Conservation (phyloP, 2,888 invertebrate species). For the Norana najaformis region DNA sequence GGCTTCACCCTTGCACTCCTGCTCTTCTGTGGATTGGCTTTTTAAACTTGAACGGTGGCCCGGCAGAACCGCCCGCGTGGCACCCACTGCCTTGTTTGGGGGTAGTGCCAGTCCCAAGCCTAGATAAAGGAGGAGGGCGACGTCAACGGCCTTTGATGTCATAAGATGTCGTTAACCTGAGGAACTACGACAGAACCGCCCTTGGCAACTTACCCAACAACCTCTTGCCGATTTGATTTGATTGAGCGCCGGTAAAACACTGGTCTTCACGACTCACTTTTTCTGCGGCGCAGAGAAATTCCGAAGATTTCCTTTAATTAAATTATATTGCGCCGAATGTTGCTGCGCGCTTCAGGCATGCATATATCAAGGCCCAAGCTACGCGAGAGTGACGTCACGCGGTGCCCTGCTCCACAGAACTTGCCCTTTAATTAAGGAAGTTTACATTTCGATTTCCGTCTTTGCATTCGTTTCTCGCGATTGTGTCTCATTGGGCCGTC, state of each 20-base stretch:
- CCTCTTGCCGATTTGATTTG: no score
- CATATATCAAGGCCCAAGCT: neutral
- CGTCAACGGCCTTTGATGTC: no score
- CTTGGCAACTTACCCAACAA: no score
- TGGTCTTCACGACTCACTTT: neutral
- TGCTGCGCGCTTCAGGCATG: neutral
- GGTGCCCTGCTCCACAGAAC: neutral
- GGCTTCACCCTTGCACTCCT: no score
- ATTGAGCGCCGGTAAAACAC: neutral
- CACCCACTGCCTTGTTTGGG: no score
- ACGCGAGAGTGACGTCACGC: neutral
- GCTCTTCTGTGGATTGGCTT: no score
- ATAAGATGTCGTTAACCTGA: no score
- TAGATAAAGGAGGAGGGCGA: no score
- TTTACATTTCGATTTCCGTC: constrained; percentile 1
- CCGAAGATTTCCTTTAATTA: neutral
- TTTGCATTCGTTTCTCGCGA: neutral
- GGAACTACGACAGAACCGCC: no score
- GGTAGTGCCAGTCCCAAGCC: no score
- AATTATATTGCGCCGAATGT: neutral
- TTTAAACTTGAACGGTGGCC: no score
- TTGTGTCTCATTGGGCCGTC: neutral
- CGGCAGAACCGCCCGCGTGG: no score
- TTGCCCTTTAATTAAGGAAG: neutral
- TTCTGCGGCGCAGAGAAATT: neutral